A percentile compares a stretch with the other conserved stretches of the same genome.
Conservation (phyloP, 2,888 invertebrate species). For the Ochropleura leucogaster region DNA sequence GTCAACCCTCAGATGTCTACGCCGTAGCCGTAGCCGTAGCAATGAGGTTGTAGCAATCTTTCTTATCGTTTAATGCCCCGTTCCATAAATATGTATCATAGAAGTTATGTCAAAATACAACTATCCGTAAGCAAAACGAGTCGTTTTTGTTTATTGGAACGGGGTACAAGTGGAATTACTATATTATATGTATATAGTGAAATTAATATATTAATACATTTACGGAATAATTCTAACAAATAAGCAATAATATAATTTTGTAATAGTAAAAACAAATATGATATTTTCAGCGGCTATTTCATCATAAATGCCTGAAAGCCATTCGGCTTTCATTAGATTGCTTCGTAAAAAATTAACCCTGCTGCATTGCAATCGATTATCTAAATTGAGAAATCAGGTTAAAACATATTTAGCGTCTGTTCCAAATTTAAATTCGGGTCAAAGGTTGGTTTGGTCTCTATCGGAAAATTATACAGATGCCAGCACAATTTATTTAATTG, state of each 20-base stretch:
- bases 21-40: slow-evolving; percentile 55
- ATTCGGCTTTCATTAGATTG: background rate
- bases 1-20: slow-evolving; percentile 36
- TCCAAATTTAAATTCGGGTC: slow-evolving; percentile 57
- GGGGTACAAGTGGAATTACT: too few relatives aligned
- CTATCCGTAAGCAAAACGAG: too few relatives aligned
- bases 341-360: slow-evolving; percentile 5
- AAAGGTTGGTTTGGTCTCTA: slow-evolving; percentile 31
- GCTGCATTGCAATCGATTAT: slow-evolving; percentile 34
- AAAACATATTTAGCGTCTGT: slow-evolving; percentile 47
- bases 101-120: too few relatives aligned
- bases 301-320: too few relatives aligned
- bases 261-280: background rate
- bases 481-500: slow-evolving; percentile 30
- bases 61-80: background rate
- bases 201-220: too few relatives aligned
- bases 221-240: background rate
- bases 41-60: background rate
- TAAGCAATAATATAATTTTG: background rate
- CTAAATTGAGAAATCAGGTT: slow-evolving; percentile 62
- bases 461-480: slow-evolving; percentile 3
- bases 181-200: too few relatives aligned
- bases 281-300: background rate
- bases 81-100: too few relatives aligned
- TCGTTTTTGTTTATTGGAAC: too few relatives aligned